phyloP scores from a whole-genome alignment of 2,888 invertebrate species.

The Thysanoteuthis rhombus region DNA sequence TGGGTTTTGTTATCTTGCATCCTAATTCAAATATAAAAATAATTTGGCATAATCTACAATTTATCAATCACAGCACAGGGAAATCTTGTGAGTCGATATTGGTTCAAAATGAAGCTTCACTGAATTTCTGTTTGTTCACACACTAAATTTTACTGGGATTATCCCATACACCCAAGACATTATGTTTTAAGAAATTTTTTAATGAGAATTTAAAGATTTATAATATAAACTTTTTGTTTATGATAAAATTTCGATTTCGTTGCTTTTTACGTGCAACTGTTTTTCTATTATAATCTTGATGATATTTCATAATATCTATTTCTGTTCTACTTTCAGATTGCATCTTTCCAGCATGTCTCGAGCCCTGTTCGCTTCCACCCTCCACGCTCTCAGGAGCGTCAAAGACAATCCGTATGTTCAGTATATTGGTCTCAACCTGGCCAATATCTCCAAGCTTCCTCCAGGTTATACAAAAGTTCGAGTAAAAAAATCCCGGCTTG shows the following conservation, averaged over 20 bases:
- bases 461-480: slow-evolving; percentile 44
- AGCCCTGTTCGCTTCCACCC: slow-evolving; percentile 56
- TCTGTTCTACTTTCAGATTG: slow-evolving; percentile 18
- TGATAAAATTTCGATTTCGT: not conserved
- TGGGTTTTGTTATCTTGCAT: too few relatives aligned
- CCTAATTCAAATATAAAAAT: too few relatives aligned
- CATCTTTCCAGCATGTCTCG: slow-evolving; percentile 53
- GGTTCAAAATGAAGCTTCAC: too few relatives aligned
- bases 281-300: not conserved
- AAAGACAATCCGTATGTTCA: slow-evolving; percentile 50
- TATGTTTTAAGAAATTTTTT: too few relatives aligned
- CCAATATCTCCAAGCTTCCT: slow-evolving; percentile 31
- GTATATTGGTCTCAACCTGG: slow-evolving; percentile 40
- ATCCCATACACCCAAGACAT: too few relatives aligned
- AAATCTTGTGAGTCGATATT: too few relatives aligned
- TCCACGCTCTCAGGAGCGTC: slow-evolving; percentile 56
- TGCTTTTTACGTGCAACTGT: not conserved
- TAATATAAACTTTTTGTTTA: not conserved
- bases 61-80: too few relatives aligned
- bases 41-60: too few relatives aligned
- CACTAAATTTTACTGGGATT: too few relatives aligned
- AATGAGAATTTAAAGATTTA: too few relatives aligned
- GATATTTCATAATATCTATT: not conserved
- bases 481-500: slow-evolving; percentile 67
- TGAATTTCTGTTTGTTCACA: too few relatives aligned